Conservation (phyloP, 2,888 invertebrate genomes). For the Spodoptera littoralis region DNA sequence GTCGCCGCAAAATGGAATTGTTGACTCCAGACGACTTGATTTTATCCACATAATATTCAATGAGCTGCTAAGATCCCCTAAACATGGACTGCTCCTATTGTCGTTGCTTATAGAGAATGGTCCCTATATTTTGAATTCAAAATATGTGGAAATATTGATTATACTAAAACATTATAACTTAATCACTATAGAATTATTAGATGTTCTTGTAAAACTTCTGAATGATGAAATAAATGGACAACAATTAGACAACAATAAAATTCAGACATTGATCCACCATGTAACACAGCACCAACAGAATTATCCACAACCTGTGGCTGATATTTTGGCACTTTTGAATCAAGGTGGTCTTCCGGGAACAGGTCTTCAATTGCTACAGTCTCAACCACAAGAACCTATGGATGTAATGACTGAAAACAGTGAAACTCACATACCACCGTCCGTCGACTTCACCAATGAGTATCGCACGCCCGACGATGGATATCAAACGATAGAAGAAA, state of each 20-base stretch:
- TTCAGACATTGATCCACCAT: slow-evolving; percentile 19
- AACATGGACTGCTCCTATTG: slow-evolving; percentile 11
- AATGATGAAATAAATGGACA: slow-evolving; percentile 29
- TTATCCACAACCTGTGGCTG: slow-evolving; percentile 29
- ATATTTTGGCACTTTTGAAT: slow-evolving; percentile 32
- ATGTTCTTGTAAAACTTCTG: slow-evolving; percentile 30
- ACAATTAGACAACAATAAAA: slow-evolving; percentile 27
- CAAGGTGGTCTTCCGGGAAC: slow-evolving; percentile 19
- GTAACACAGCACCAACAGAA: slow-evolving; percentile 27
- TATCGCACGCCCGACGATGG: slow-evolving; percentile 13
- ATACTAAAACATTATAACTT: slow-evolving; percentile 29
- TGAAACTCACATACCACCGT: neutral
- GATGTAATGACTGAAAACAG: neutral
- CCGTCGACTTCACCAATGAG: neutral
- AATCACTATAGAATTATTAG: slow-evolving; percentile 30
- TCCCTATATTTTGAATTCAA: slow-evolving; percentile 28
- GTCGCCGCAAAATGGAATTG: slow-evolving; percentile 15
- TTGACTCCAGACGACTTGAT: slow-evolving; percentile 39
- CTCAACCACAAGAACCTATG: neutral
- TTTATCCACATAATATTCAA: slow-evolving; percentile 37
- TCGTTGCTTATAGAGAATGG: slow-evolving; percentile 19
- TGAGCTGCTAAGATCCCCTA: slow-evolving; percentile 16
- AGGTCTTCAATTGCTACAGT: slow-evolving; percentile 23
- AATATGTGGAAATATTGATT: slow-evolving; percentile 40
- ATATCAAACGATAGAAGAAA: slow-evolving; percentile 5